Evolutionary conservation across 2,113 vertebrate species (phyloP).

Genomic region (Strix uralensis): DNA sequence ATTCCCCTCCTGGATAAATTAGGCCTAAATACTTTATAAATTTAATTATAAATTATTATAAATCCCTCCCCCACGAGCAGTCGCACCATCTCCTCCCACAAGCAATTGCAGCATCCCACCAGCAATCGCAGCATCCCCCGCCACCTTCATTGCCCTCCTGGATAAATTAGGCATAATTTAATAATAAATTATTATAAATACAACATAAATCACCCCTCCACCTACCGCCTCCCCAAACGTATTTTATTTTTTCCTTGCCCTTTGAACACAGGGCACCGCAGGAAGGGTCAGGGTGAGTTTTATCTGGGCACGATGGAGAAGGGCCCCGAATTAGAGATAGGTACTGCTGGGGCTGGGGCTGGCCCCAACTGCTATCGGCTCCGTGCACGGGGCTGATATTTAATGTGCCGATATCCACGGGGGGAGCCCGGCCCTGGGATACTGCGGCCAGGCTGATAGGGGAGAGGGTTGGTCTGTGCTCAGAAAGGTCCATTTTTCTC

Average conservation of each 20-base stretch:
- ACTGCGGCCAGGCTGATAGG: not conserved
- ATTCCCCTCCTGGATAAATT: not conserved
- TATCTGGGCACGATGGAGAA: slow-evolving; percentile 86
- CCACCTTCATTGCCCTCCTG: not conserved
- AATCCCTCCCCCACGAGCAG: too few relatives aligned
- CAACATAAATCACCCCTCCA: not conserved
- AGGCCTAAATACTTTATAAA: not conserved
- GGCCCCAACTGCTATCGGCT: slow-evolving; percentile 79
- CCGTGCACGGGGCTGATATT: slow-evolving; percentile 78
- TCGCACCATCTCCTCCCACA: not conserved
- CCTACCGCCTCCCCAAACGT: not conserved
- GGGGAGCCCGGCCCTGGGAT: not conserved
- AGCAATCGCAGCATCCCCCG: not conserved
- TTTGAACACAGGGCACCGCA: not conserved
- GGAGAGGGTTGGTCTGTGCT: not conserved
- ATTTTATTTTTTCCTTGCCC: not conserved
- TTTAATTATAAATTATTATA: not conserved
- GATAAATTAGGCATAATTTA: not conserved
- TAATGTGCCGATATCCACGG: slow-evolving; percentile 66
- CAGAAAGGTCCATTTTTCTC: not conserved
- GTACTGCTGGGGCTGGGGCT: slow-evolving; percentile 70
- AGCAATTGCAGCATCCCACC: not conserved
- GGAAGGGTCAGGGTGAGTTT: slow-evolving; percentile 81
- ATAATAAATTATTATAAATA: not conserved
- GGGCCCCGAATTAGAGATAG: slow-evolving; percentile 88